These are phyloP conservation scores for Antheraea pernyi DNA, from an alignment of 1,140 invertebrate genomes.

Conservation along the genomic window DNA sequence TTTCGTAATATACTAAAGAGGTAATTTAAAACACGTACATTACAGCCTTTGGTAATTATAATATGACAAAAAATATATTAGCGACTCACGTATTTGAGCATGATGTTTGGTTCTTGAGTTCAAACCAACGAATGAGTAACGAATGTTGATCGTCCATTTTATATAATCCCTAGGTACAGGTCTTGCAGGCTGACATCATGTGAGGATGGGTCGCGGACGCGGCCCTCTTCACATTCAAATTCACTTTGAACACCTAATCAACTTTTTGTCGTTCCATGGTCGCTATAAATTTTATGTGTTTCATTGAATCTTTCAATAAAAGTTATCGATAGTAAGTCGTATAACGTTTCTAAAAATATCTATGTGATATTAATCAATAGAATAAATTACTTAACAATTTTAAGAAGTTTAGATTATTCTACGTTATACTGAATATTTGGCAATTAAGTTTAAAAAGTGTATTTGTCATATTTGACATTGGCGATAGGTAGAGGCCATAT, in stretches of 20 bases:
- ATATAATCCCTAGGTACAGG: constrained; percentile 63
- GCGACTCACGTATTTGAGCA: constrained; percentile 74
- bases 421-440: too few species aligned
- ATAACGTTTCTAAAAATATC: not conserved
- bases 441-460: too few species aligned
- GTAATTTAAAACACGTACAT: constrained; percentile 11
- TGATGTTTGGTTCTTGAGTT: constrained; percentile 68
- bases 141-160: constrained; percentile 64
- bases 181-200: constrained; percentile 68
- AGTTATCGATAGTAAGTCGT: not conserved
- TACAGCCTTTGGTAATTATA: constrained; percentile 14
- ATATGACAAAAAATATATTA: constrained; percentile 31
- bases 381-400: too few species aligned
- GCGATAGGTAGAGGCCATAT: too few species aligned
- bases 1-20: constrained; percentile 23
- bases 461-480: too few species aligned
- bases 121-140: constrained; percentile 75
- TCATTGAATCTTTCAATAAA: not conserved
- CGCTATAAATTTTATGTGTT: not conserved
- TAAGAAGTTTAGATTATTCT: too few species aligned
- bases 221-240: constrained; percentile 16
- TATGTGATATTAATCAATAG: too few species aligned
- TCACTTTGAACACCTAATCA: constrained; percentile 10
- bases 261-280: constrained; percentile 21
- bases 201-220: constrained; percentile 46